Base-by-base conservation (phyloP, 2,113 vertebrate genomes). In the Anarrhichthys ocellatus region DNA sequence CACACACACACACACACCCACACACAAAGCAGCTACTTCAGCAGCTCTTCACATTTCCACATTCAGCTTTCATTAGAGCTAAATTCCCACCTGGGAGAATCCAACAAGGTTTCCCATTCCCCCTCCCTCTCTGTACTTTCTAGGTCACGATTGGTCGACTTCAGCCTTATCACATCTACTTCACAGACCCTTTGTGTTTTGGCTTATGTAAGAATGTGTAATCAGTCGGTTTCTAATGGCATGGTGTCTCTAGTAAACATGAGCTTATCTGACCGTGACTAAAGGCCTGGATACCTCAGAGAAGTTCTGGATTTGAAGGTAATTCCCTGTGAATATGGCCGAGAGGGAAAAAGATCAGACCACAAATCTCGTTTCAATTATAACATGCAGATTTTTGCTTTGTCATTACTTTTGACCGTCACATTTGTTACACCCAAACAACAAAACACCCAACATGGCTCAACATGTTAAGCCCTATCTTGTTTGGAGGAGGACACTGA, bases 41-140 rank as follows among this genome's bases (percentile, higher is more conserved):
- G 38, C 68, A 81, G 63, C 73, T 77, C 64, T 73, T 72, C 29
- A 73, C 63, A 75, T 81, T 73, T 82, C 62, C 67, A 79, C 81
- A 79, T 72, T 77, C 62, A 87, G 64, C 65, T 87, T 82, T 79
- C 81, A 88, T 90, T 81, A 80, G 22, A 77, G 75, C 36, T 73
- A 80, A 68, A 89, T 73, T 90, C 76, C 73, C 77, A 85, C 69
- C 76, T 87, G 79, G 69, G 79, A 86, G 48, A 76, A 73, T 69
- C 72, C 20, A 52, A 61, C 68, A 77, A 73, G 67, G 62, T 59
- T 72, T 63, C 50, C 44, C 32, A 62, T 78, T 65, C 73, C 0
- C 0, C 52, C 5, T 52, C 32, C 6, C 44, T 76, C 48, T 24
- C 76, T 67, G 36, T 73, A 73, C 46, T 82, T 90, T 91, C 87